phyloP scores from a whole-genome alignment of 2,888 invertebrate species.

The Tetanocera ferruginea region DNA sequence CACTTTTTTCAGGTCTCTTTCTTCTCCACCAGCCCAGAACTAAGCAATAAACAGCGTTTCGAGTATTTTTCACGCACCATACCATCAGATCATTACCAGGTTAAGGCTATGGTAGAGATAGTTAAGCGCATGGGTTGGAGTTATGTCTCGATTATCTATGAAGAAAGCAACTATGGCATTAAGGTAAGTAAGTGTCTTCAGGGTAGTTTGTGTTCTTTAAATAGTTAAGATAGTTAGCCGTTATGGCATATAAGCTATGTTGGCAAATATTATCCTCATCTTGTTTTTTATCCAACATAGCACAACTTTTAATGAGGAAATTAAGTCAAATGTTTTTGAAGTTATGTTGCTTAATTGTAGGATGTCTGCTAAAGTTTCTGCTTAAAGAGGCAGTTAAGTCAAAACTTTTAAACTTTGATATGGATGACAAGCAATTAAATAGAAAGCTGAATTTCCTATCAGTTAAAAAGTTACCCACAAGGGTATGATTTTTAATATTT shows the following conservation, averaged over 20 bases:
- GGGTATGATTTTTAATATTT: too few species aligned
- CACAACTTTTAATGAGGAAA: not conserved
- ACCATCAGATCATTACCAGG: constrained; percentile 94
- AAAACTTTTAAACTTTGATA: too few species aligned
- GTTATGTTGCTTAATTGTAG: too few species aligned
- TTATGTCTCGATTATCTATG: constrained; percentile 95
- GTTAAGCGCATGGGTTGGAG: constrained; percentile 90
- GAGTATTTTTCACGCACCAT: constrained; percentile 95
- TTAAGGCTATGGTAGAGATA: constrained; percentile 95
- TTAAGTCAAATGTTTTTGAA: too few species aligned
- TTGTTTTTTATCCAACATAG: not conserved
- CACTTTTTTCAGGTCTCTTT: constrained; percentile 85
- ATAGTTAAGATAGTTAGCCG: not conserved
- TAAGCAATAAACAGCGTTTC: constrained; percentile 94
- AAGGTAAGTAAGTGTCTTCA: constrained; percentile 79
- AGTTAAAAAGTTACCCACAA: too few species aligned
- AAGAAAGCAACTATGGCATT: constrained; percentile 96
- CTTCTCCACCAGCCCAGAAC: constrained; percentile 94
- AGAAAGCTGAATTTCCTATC: too few species aligned
- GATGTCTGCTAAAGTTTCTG: too few species aligned
- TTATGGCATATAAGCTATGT: too few species aligned
- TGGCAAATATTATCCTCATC: too few species aligned
- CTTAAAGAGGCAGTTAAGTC: too few species aligned
- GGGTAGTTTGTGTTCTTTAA: not conserved
- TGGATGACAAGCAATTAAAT: too few species aligned